Percentiles rank a stretch among this genome's conserved stretches.
Conservation (phyloP, 1,140 invertebrate species). For the Bombus consobrinus region DNA sequence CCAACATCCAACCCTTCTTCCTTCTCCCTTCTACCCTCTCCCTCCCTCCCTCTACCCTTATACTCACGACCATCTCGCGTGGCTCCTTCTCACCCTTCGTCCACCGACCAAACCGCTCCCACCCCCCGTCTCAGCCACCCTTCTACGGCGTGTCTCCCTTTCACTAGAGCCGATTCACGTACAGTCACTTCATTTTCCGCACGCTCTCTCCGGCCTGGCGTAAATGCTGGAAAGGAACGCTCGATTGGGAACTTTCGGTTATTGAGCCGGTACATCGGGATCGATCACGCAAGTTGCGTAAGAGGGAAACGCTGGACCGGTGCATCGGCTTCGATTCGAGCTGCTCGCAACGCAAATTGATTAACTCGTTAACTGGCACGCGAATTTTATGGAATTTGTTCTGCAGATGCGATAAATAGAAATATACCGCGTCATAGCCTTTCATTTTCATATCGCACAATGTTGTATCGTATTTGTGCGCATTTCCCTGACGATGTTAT, state of each 20-base stretch:
- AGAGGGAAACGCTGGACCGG: background rate
- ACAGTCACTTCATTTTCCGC: conserved; percentile 44
- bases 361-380: too few relatives aligned
- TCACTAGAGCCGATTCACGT: conserved; percentile 10
- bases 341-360: too few relatives aligned
- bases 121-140: background rate
- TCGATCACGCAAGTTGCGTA: conserved; percentile 1
- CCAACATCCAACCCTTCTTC: background rate
- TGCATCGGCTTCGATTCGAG: too few relatives aligned
- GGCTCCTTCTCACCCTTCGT: conserved; percentile 22
- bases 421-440: too few relatives aligned
- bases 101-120: background rate
- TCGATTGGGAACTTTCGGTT: conserved; percentile 53
- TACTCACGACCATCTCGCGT: background rate
- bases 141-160: conserved; percentile 1
- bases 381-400: too few relatives aligned
- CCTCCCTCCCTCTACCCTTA: background rate
- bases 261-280: conserved; percentile 5
- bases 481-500: too few relatives aligned
- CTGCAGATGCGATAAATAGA: too few relatives aligned
- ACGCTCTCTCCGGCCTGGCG: background rate
- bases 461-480: too few relatives aligned
- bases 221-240: conserved; percentile 47
- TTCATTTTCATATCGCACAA: too few relatives aligned
- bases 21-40: background rate